These are phyloP conservation scores for Torymus tubicola DNA, from an alignment of 2,888 invertebrate species.

Conservation along the genomic window DNA sequence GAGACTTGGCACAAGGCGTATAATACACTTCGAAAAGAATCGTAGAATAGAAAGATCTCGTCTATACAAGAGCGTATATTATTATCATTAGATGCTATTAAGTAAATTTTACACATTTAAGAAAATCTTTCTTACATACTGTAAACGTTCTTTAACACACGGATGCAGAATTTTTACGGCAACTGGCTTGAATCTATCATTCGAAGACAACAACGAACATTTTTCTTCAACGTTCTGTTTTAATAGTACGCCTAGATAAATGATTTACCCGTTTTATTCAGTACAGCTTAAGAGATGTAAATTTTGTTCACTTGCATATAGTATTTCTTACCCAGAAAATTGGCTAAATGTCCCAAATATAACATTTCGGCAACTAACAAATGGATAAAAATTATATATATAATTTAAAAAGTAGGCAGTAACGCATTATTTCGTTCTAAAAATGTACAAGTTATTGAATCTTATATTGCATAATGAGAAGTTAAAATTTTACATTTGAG, in stretches of 20 bases:
- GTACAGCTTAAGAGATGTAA: background rate
- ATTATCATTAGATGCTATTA: background rate
- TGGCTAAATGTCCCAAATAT: slow-evolving; percentile 57
- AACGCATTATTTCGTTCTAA: background rate
- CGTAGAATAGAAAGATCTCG: slow-evolving; percentile 75
- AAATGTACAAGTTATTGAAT: too few species aligned
- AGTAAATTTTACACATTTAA: background rate
- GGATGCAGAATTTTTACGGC: slow-evolving; percentile 77
- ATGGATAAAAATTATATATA: slow-evolving; percentile 35
- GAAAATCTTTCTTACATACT: slow-evolving; percentile 57
- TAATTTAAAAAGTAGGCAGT: slow-evolving; percentile 17
- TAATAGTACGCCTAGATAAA: slow-evolving; percentile 4
- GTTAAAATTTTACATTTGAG: background rate
- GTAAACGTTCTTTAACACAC: slow-evolving; percentile 70
- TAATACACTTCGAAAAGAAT: slow-evolving; percentile 66
- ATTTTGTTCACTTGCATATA: background rate
- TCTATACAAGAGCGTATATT: slow-evolving; percentile 57
- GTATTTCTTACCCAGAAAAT: slow-evolving; percentile 43
- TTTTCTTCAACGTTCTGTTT: background rate
- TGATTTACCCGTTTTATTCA: slow-evolving; percentile 1
- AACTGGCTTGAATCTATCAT: slow-evolving; percentile 66
- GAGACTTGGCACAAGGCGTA: slow-evolving; percentile 72
- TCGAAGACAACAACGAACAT: background rate
- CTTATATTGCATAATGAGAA: too few species aligned
- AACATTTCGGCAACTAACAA: slow-evolving; percentile 63